phyloP scores from a whole-genome alignment of 2,888 invertebrate species.

The Acanthosoma haemorrhoidale region DNA sequence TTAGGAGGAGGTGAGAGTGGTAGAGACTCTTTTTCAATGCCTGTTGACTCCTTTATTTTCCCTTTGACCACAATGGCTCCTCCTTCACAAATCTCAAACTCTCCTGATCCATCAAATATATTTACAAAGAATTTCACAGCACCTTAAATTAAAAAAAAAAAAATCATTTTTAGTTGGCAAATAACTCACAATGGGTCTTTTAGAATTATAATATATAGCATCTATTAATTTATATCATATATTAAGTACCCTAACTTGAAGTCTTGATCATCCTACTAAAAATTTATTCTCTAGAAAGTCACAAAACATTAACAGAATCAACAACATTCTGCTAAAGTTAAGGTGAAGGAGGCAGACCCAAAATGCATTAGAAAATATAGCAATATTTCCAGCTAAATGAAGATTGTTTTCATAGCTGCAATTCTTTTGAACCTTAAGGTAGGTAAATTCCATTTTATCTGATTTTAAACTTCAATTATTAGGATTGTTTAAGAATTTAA shows the following conservation, averaged over 20 bases:
- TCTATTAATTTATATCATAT: background rate
- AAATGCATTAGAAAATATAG: too few relatives aligned
- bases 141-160: constrained; percentile 41
- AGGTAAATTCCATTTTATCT: too few relatives aligned
- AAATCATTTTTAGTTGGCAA: background rate
- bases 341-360: background rate
- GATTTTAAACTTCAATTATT: too few relatives aligned
- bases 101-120: constrained; percentile 74
- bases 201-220: too few relatives aligned
- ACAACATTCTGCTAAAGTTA: background rate
- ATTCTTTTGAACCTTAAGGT: too few relatives aligned
- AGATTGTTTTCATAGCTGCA: too few relatives aligned
- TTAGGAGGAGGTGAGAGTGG: constrained; percentile 48
- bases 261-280: too few relatives aligned
- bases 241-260: background rate
- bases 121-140: constrained; percentile 74
- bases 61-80: constrained; percentile 80
- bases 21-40: constrained; percentile 59
- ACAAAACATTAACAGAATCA: background rate
- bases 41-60: constrained; percentile 54
- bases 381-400: too few relatives aligned
- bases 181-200: too few relatives aligned
- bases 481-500: too few relatives aligned
- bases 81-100: constrained; percentile 81
- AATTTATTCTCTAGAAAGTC: too few relatives aligned